Conservation (phyloP, 2,113 vertebrate species). For the Serinus canaria region DNA sequence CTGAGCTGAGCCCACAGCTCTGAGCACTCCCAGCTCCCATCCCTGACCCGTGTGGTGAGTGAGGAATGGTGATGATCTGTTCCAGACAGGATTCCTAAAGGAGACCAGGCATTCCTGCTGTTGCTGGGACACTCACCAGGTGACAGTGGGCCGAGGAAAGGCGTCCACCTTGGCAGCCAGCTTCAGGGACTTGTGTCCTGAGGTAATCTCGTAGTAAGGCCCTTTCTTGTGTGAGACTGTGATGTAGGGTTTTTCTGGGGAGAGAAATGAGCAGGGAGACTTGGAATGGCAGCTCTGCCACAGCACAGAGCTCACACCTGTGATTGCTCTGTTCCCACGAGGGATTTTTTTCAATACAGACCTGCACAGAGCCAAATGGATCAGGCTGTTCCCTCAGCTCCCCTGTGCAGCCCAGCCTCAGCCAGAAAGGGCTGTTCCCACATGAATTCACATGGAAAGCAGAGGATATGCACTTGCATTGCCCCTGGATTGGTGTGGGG, state of each 20-base stretch:
- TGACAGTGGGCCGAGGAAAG: conserved; percentile 72
- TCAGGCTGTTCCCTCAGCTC: neutral
- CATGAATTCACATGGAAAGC: neutral
- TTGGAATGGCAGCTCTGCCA: neutral
- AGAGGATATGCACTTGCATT: neutral
- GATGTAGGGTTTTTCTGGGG: conserved; percentile 83
- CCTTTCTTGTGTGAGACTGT: conserved; percentile 64
- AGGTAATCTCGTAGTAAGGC: neutral
- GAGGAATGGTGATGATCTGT: neutral
- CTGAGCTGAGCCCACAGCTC: neutral
- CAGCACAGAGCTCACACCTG: neutral
- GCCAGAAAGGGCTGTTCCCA: neutral
- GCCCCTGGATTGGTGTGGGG: neutral
- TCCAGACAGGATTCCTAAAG: neutral
- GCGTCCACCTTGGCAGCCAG: conserved; percentile 80
- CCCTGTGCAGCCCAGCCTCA: neutral
- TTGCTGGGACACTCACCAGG: conserved; percentile 74
- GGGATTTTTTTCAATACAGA: neutral
- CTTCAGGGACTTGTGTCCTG: conserved; percentile 70
- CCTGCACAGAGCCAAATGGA: neutral
- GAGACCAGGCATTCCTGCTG: rapidly evolving
- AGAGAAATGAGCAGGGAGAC: neutral
- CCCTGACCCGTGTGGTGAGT: neutral
- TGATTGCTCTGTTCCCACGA: neutral
- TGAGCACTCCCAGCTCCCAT: neutral